Evolutionary conservation across 2,797 vertebrate species (phyloP), one percentile per base, ranked within the genome.

Genomic region (Sandelia bainsii): DNA sequence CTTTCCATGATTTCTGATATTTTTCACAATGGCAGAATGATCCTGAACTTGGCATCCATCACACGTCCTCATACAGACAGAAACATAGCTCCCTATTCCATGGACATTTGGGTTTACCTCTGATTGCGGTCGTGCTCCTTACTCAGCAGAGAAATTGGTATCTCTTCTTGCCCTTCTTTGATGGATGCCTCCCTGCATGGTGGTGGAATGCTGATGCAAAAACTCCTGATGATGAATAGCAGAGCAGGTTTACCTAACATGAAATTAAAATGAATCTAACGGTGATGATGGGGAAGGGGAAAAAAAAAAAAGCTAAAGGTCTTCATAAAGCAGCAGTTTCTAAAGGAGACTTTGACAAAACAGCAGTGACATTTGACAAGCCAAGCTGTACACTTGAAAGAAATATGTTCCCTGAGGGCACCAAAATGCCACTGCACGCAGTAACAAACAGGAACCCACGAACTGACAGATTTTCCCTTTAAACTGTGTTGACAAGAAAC

Each of bases 321-420:
- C 74, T 80, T 66, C 8, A 51, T 51, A 71, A 77, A 77, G 61
- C 51, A 49, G 65, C 49, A 11, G 54, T 32, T 80, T 67, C 50
- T 29, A 56, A 75, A 53, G 34, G 49, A 56, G 73, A 39, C 14
- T 58, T 17, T 40, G 25, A 66, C 22, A 51, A 88, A 82, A 62
- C 72, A 56, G 51, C 51, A 4, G 10, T 75, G 80, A 75, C 83
- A 85, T 89, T 87, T 90, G 82, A 85, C 57, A 60, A 84, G 48
- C 32, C 40, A 19, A 19, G 63, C 65, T 32, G 56, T 34, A 59
- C 60, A 64, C 45, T 37, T 79, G 65, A 68, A 64, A 74, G 62
- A 64, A 77, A 81, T 32, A 50, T 8, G 56, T 52, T 69, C 79
- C 85, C 84, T 0, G 40, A 77, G 72, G 83, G 79, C 80, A 19